These are phyloP conservation scores for Gadus macrocephalus DNA, from an alignment of 2,113 vertebrate genomes.

Conservation along the genomic window DNA sequence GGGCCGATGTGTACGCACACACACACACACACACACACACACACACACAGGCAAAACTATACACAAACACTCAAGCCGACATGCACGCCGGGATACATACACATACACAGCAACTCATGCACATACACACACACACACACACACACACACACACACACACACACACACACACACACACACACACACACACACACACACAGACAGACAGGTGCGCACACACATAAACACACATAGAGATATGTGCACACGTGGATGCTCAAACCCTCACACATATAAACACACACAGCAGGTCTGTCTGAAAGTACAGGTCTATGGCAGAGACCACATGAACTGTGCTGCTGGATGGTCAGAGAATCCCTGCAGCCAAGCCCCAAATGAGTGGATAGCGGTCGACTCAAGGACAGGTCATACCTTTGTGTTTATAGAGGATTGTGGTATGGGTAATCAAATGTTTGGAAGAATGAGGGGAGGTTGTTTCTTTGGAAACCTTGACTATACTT, in stretches of 20 bases:
- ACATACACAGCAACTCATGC: not conserved
- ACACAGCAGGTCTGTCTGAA: not conserved
- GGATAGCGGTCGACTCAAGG: no score
- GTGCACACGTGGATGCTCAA: not conserved
- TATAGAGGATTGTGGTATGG: no score
- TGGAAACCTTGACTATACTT: no score
- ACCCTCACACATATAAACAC: constrained; percentile 9
- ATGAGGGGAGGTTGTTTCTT: no score
- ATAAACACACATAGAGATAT: not conserved
- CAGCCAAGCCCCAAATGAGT: no score
- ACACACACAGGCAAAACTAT: not conserved
- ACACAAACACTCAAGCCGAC: no score
- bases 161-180: not conserved
- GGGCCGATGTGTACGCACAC: no score
- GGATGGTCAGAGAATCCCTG: no score
- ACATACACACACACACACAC: not conserved
- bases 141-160: not conserved
- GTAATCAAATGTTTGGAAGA: no score
- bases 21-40: not conserved
- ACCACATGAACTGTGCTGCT: no score
- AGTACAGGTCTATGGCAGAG: no score
- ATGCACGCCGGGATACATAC: not conserved
- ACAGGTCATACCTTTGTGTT: no score
- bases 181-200: not conserved
- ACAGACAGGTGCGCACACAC: not conserved